Percentiles rank a stretch among this genome's conserved stretches.
Conservation (phyloP, 2,113 vertebrate genomes). For the Neolamprologus falcicula region DNA sequence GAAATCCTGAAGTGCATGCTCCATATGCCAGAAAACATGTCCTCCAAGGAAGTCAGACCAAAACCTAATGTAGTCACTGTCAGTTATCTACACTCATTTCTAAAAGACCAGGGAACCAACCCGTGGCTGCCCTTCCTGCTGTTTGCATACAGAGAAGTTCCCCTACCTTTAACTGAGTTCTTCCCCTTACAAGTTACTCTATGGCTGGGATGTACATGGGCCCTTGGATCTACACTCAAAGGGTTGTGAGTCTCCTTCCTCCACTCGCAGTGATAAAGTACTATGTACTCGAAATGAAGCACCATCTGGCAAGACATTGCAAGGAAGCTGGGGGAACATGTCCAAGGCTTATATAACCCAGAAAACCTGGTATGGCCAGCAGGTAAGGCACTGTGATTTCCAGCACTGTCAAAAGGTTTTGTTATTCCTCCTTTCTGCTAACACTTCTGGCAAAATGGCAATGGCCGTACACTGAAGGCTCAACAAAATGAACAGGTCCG, state of each 20-base stretch:
- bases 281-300: neutral
- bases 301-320: neutral
- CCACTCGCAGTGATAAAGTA: neutral
- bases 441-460: neutral
- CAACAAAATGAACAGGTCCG: neutral
- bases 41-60: neutral
- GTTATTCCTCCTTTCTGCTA: neutral
- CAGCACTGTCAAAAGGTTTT: neutral
- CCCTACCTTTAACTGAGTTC: neutral
- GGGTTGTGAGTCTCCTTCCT: neutral
- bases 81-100: neutral
- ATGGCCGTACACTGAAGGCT: neutral
- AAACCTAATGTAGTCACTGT: neutral
- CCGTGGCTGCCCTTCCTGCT: neutral
- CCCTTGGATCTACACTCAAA: neutral
- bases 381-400: neutral
- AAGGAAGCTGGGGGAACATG: neutral
- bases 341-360: neutral
- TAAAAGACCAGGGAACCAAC: neutral
- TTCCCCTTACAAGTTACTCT: neutral
- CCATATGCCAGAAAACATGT: neutral
- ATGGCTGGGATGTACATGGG: neutral
- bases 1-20: neutral
- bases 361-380: neutral
- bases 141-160: neutral